A percentile compares a stretch with the other conserved stretches of the same genome.
These are phyloP conservation scores for Mermis nigrescens DNA, from an alignment of 2,888 invertebrate genomes.

Conservation along the genomic window DNA sequence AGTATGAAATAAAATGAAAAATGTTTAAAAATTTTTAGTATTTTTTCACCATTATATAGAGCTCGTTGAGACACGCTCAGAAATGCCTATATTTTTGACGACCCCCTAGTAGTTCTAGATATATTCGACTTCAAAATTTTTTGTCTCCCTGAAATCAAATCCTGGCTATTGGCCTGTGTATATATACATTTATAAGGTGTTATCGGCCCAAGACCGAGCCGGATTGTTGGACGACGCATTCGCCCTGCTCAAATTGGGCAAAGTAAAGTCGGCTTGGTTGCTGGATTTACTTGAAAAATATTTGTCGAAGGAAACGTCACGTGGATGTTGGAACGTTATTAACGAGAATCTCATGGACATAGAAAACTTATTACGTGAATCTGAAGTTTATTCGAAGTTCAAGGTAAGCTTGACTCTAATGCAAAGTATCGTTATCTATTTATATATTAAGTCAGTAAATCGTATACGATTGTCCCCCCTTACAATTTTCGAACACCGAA, in stretches of 20 bases:
- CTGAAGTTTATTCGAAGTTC: not conserved
- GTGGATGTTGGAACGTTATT: not conserved
- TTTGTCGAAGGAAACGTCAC: not conserved
- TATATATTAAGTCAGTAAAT: no score
- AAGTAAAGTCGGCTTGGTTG: not conserved
- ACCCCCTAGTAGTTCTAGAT: no score
- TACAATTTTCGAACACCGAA: no score
- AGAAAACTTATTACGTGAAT: not conserved
- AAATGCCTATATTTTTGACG: no score
- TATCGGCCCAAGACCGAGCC: not conserved
- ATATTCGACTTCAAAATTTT: no score
- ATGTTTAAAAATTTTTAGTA: no score
- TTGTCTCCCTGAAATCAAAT: no score
- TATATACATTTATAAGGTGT: not conserved
- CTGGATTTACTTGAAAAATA: not conserved
- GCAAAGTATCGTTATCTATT: no score
- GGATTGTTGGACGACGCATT: not conserved
- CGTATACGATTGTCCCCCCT: no score
- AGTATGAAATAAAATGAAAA: not conserved
- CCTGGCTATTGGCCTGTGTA: not conserved
- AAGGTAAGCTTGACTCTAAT: no score
- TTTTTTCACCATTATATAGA: no score
- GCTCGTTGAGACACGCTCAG: no score
- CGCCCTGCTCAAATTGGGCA: not conserved
- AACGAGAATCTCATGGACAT: not conserved